A percentile compares a stretch with the other conserved stretches of the same genome.
phyloP scores from a whole-genome alignment of 2,888 invertebrate genomes.

The Cremastinae sp. region DNA sequence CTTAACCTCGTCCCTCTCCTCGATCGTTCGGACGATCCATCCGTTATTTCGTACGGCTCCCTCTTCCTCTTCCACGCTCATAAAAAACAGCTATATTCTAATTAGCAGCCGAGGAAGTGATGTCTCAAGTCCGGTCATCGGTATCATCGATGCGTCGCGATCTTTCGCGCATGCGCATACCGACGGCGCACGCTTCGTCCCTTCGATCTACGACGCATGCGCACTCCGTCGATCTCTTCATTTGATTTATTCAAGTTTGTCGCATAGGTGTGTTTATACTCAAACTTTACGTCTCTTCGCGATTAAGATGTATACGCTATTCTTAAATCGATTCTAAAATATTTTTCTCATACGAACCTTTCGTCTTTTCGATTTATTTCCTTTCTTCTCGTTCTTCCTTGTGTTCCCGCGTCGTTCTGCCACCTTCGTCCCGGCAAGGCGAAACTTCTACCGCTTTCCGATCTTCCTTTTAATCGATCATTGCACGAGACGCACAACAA shows the following conservation, averaged over 20 bases:
- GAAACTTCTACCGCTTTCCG: constrained; percentile 7
- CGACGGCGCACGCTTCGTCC: background rate
- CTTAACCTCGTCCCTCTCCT: constrained; percentile 48
- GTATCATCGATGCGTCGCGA: constrained; percentile 47
- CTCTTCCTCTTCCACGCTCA: constrained; percentile 80
- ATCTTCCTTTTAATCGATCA: constrained; percentile 19
- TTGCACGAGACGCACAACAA: constrained; percentile 4
- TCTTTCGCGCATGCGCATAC: constrained; percentile 33
- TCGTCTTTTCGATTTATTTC: background rate
- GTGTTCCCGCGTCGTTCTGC: background rate
- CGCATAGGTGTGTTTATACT: constrained; percentile 17
- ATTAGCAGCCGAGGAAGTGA: constrained; percentile 75
- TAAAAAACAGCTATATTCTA: constrained; percentile 80
- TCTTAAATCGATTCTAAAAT: background rate
- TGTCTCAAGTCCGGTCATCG: constrained; percentile 62
- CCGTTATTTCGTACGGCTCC: constrained; percentile 73
- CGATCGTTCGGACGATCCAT: constrained; percentile 61
- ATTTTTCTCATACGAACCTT: constrained; percentile 22
- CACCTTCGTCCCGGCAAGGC: constrained; percentile 9
- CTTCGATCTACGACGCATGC: constrained; percentile 1
- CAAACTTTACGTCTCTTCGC: constrained; percentile 14
- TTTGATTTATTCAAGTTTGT: no score
- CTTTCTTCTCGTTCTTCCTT: constrained; percentile 8
- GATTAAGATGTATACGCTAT: background rate
- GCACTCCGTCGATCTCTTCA: background rate